Percentiles rank a stretch among this genome's conserved stretches.
Evolutionary conservation across 2,797 vertebrate species (phyloP).

Genomic region (Diglossa cyanea): DNA sequence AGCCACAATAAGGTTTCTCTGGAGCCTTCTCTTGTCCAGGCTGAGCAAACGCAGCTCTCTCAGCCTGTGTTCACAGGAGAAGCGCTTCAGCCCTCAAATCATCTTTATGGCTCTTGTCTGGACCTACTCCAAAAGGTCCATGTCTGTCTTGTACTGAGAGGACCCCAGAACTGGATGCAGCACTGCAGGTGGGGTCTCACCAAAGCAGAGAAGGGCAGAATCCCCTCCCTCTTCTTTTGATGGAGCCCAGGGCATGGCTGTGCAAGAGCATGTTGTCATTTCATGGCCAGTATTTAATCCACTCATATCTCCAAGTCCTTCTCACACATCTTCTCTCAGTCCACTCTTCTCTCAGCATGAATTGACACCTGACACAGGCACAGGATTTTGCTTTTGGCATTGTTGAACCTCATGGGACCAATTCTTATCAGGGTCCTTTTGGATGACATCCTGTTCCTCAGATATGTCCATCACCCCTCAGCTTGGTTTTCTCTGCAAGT

Average conservation of each 20-base stretch:
- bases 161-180: not conserved
- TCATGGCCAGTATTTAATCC: not conserved
- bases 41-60: not conserved
- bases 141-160: fast-evolving
- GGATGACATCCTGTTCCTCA: not conserved
- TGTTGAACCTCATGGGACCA: not conserved
- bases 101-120: not conserved
- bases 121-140: not conserved
- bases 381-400: not conserved
- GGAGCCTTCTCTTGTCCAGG: not conserved
- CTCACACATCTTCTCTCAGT: not conserved
- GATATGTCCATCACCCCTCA: not conserved
- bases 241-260: fast-evolving
- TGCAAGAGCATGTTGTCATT: fast-evolving
- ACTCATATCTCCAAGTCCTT: not conserved
- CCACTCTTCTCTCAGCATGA: no score
- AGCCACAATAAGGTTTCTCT: not conserved
- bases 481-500: not conserved
- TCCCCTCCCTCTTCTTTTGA: not conserved
- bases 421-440: not conserved
- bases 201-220: not conserved
- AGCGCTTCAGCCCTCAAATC: not conserved
- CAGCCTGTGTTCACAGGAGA: not conserved
- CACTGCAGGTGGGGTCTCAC: not conserved
- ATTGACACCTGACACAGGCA: not conserved